Evolutionary conservation across 2,888 invertebrate species (phyloP).

Genomic region (Bruchidius siliquastri): DNA sequence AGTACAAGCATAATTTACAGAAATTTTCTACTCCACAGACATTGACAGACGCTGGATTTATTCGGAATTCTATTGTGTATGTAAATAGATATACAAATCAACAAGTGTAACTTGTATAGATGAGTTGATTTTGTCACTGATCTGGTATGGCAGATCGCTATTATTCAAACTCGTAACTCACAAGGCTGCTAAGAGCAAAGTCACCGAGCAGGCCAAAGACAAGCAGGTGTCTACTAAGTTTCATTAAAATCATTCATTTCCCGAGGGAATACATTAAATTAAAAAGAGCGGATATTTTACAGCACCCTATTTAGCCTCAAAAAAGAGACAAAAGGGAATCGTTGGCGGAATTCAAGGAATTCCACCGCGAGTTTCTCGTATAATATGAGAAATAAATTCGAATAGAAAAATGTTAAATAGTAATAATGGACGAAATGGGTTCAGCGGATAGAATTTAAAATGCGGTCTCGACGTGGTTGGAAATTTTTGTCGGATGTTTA

Average conservation of each 20-base stretch:
- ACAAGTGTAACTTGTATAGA: no score
- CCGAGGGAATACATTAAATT: not conserved
- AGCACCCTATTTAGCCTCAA: not conserved
- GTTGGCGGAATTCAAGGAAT: not conserved
- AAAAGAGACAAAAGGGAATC: not conserved
- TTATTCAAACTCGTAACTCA: no score
- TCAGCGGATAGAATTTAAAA: conserved; percentile 29
- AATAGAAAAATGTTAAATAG: conserved; percentile 31
- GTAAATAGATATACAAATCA: no score
- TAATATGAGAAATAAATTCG: conserved; percentile 25
- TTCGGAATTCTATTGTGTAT: no score
- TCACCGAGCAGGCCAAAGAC: no score
- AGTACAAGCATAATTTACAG: no score
- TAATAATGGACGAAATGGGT: conserved; percentile 26
- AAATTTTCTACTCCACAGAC: no score
- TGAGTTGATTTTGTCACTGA: no score
- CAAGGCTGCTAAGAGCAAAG: no score
- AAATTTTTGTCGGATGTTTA: not conserved
- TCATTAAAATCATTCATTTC: not conserved
- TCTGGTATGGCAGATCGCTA: no score
- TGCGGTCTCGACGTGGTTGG: conserved; percentile 20
- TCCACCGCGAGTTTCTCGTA: conserved; percentile 2
- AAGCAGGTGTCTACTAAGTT: not conserved
- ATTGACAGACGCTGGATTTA: no score
- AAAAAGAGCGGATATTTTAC: not conserved